phyloP scores from a whole-genome alignment of 1,140 invertebrate species.

The Homarus americanus region DNA sequence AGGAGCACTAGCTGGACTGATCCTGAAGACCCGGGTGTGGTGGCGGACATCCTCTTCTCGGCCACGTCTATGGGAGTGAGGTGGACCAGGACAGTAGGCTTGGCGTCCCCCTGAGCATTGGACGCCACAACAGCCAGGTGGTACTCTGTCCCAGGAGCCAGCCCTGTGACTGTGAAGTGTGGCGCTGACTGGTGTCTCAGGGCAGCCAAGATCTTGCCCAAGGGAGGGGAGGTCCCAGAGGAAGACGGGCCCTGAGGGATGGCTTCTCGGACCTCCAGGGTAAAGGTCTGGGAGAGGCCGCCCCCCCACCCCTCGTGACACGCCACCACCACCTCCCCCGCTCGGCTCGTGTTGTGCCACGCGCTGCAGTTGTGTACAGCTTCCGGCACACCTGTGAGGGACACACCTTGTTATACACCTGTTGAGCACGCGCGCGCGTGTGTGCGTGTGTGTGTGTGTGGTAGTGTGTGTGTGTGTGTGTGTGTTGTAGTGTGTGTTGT shows the following conservation, averaged over 20 bases:
- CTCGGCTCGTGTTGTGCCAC: slow-evolving; percentile 68
- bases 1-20: background rate
- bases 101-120: slow-evolving; percentile 50
- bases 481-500: too few relatives aligned
- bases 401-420: background rate
- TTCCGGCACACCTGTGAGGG: slow-evolving; percentile 65
- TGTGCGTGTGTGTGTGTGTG: too few relatives aligned
- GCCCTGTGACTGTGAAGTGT: slow-evolving; percentile 82
- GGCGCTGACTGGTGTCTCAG: slow-evolving; percentile 21
- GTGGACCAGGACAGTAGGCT: slow-evolving; percentile 51
- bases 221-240: background rate
- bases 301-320: slow-evolving; percentile 71
- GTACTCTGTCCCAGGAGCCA: slow-evolving; percentile 81
- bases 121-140: slow-evolving; percentile 33
- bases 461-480: too few relatives aligned
- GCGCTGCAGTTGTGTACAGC: slow-evolving; percentile 69
- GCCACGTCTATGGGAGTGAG: slow-evolving; percentile 63
- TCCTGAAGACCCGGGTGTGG: slow-evolving; percentile 3
- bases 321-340: slow-evolving; percentile 61
- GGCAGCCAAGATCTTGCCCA: background rate
- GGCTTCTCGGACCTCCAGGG: slow-evolving; percentile 62
- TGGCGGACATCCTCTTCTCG: slow-evolving; percentile 49
- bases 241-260: background rate
- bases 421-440: background rate
- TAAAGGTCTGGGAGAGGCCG: slow-evolving; percentile 76